Evolutionary conservation across 2,113 vertebrate species (phyloP), one percentile per base, ranked within the genome.

Genomic region (Orycteropus afer): DNA sequence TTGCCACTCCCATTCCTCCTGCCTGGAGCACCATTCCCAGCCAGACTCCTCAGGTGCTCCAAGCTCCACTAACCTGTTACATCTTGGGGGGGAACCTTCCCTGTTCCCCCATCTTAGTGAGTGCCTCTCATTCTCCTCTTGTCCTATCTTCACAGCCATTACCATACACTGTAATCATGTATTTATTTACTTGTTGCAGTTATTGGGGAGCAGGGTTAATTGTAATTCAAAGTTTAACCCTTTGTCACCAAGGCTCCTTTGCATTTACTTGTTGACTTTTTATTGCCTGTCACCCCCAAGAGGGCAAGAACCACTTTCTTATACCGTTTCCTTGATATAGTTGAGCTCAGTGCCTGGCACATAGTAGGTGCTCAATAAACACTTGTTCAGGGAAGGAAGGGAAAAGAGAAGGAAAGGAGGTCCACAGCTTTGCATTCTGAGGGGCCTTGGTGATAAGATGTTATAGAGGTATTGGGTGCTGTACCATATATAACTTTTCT

Each of bases 351-450:
- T 14, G 34, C 86, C n/a, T n/a, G n/a, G n/a, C n/a, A n/a, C n/a
- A n/a, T n/a, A n/a, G n/a, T n/a, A n/a, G n/a, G n/a, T n/a, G n/a
- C 76, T 53, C n/a, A 3, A 2, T 53, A 53, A 53, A 53, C 17
- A 15, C 8, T 17, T 18, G 0, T 15, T 2, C 5, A 3, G 2
- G 32, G n/a, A 53, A 53, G 51, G 51, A n/a, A n/a, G n/a, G n/a
- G 49, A 13, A 51, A 51, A 51, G 49, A 51, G n/a, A n/a, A 14
- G 40, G 14, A n/a, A 37, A 25, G 7, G n/a, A 6, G 47, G 11
- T 14, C 32, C 22, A 55, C 37, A 1, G 27, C 3, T 73, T 51
- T 7, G 13, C 23, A 7, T 22, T 32, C 86, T 13, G 42, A 49
- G 40, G 86, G 25, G 0, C 23, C 45, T 14, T 17, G 3, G 37